These are phyloP conservation scores for Synanthedon formicaeformis DNA, from an alignment of 2,888 invertebrate species.

Conservation along the genomic window DNA sequence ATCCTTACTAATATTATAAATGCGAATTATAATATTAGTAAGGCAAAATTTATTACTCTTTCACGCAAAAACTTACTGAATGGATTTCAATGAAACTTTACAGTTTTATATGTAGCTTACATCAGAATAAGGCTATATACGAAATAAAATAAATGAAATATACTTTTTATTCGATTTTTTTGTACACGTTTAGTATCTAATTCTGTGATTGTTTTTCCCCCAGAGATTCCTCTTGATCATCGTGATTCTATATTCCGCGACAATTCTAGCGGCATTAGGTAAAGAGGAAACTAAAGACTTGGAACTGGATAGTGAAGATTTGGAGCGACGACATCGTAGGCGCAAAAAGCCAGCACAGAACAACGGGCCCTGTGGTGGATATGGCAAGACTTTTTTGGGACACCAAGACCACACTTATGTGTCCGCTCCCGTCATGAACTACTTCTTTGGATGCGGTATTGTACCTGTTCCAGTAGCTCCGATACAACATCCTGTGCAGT, in stretches of 20 bases:
- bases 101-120: no score
- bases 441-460: conserved; percentile 47
- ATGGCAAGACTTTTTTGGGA: conserved; percentile 35
- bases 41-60: no score
- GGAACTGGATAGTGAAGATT: conserved; percentile 28
- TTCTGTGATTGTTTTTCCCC: conserved; percentile 6
- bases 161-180: no score
- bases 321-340: conserved; percentile 40
- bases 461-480: conserved; percentile 14
- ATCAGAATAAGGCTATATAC: no score
- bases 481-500: background rate
- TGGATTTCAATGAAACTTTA: no score
- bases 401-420: conserved; percentile 45
- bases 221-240: conserved; percentile 30
- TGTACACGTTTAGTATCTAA: no score
- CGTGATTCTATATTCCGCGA: conserved; percentile 23
- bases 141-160: no score
- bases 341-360: conserved; percentile 45
- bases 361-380: conserved; percentile 27
- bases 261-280: conserved; percentile 18
- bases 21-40: no score
- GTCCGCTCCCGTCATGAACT: conserved; percentile 54
- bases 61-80: no score
- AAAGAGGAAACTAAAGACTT: conserved; percentile 31
- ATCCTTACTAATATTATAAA: no score